Evolutionary conservation across 2,113 vertebrate genomes (phyloP), one percentile per base, ranked within the genome.

Genomic region (Emydura subglobosa): DNA sequence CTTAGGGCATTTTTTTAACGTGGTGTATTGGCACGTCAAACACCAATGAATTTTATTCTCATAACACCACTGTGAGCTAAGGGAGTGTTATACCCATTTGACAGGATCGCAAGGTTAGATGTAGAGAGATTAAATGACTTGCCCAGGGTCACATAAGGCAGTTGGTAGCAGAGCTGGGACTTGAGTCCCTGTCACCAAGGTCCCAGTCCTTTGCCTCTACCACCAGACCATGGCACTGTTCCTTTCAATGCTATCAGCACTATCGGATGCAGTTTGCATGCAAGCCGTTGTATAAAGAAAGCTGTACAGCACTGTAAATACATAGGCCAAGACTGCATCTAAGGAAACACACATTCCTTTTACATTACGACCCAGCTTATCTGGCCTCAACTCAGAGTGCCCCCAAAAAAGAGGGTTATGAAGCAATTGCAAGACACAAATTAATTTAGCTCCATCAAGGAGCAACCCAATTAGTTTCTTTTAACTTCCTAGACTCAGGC

Each of bases 91-190:
- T 24, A 21, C 57, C 47, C 44, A 17, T 10, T 61, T 25, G 17
- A n/a, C 12, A 68, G 29, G 29, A n/a, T 34, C 0, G 0, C 42
- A 25, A 1, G 27, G 5, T 1, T 34, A 29, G 31, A 29, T 57
- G 10, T 10, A 80, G 82, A 59, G 6, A 49, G 39, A 6, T 10
- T 2, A 14, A 27, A 39, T 53, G 25, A 95, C 88, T 42, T 79
- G 21, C 82, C 2, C 0, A 1, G 16, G 79, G 7, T 6, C 83
- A 10, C 42, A 9, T 47, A 39, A 39, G 39, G 44, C n/a, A 16
- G 7, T 31, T 65, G 13, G 21, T 25, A 12, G 42, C 44, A 44
- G 42, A 78, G 9, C 74, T 7, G 57, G 24, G 29, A 59, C 9
- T 59, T 59, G 22, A 44, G 13, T 11, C 22, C 10, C 22, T 27